Conservation (phyloP, 2,113 vertebrate genomes). For the Capreolus pygargus region DNA sequence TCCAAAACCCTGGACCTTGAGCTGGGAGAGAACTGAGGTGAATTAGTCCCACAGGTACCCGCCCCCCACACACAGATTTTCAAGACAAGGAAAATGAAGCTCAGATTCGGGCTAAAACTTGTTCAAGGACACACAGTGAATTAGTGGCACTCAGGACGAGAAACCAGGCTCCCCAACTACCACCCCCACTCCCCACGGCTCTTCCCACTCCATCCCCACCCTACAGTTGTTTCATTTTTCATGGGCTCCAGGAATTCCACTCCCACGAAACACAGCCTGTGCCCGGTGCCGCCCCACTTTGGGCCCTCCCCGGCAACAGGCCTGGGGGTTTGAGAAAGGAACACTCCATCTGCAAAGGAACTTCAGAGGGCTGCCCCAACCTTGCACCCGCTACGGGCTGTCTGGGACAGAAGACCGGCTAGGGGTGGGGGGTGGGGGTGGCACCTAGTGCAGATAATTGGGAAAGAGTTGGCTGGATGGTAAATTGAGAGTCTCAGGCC, state of each 20-base stretch:
- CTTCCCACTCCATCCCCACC: constrained; percentile 23
- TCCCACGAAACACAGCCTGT: constrained; percentile 33
- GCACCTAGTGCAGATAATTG: not conserved
- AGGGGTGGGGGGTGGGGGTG: not conserved
- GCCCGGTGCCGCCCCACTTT: not conserved
- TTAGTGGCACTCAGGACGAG: not conserved
- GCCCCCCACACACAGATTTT: not conserved
- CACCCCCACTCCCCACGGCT: not conserved
- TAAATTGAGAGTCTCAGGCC: not conserved
- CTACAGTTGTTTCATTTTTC: not conserved
- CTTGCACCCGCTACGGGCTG: constrained; percentile 30
- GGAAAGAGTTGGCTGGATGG: not conserved
- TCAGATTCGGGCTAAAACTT: not conserved
- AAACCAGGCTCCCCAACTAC: constrained; percentile 1
- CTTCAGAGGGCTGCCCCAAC: not conserved
- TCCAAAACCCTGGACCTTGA: not conserved
- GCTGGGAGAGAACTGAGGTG: not conserved
- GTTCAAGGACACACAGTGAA: not conserved
- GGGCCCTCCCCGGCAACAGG: not conserved
- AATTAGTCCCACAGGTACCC: not conserved
- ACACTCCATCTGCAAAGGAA: not conserved
- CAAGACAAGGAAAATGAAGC: not conserved
- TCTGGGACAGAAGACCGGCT: not conserved
- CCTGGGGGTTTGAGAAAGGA: not conserved
- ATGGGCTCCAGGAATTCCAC: constrained; percentile 41